Percentiles rank a stretch among this genome's conserved stretches.
These are phyloP conservation scores for Bergia puertoricense DNA, from an alignment of 92 coral and sea anemone genomes.

Conservation along the genomic window DNA sequence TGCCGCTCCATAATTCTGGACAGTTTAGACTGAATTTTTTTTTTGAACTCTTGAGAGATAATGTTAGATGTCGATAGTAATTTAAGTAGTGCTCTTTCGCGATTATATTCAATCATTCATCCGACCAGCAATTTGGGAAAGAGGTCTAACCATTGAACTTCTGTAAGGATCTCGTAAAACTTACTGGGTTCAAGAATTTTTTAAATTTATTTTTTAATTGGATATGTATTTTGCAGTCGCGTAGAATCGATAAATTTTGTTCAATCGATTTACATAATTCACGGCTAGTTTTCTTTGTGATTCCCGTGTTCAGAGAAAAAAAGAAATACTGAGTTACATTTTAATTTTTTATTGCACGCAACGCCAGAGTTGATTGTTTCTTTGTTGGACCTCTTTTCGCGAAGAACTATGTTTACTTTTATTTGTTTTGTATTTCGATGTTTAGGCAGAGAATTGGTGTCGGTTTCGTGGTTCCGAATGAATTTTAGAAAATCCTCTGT, in stretches of 20 bases:
- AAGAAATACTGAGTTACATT: too few relatives aligned
- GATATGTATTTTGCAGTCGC: neutral
- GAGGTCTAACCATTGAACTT: constrained; percentile 3
- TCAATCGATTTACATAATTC: neutral
- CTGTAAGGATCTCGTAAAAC: neutral
- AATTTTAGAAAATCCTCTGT: constrained; percentile 22
- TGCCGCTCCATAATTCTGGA: constrained; percentile 47
- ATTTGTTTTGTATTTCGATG: neutral
- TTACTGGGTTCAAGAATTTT: neutral
- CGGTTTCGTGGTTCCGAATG: constrained; percentile 43
- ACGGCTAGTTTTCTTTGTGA: neutral
- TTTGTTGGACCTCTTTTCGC: constrained; percentile 16
- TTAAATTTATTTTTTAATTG: neutral
- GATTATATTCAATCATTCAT: constrained; percentile 31
- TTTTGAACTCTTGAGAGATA: neutral
- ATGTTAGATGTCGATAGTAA: constrained; percentile 17
- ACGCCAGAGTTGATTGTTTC: neutral
- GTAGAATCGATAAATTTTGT: neutral
- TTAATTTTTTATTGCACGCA: neutral
- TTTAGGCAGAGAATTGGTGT: constrained; percentile 23
- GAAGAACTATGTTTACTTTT: neutral
- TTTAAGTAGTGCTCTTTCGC: constrained; percentile 12
- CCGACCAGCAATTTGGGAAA: neutral
- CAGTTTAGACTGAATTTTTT: constrained; percentile 2
- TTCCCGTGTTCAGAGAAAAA: too few relatives aligned